These are phyloP conservation scores for Zhuqinia jingwanae DNA, from an alignment of 2,888 invertebrate species.

Conservation along the genomic window DNA sequence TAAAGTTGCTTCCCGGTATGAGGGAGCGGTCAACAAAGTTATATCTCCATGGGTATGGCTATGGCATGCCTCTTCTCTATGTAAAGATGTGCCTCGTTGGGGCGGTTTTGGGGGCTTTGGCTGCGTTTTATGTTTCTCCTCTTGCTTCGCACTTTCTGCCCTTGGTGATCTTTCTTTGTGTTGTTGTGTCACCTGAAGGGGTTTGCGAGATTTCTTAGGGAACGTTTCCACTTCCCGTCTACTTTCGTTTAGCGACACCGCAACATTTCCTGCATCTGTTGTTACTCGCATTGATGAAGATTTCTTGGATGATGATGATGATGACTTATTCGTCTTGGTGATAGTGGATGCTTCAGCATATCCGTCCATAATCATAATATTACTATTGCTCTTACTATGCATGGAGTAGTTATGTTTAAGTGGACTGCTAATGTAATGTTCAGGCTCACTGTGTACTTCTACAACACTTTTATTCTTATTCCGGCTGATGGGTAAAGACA, in stretches of 20 bases:
- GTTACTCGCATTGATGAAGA: constrained; percentile 31
- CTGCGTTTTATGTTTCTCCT: constrained; percentile 62
- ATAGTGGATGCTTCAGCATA: neutral
- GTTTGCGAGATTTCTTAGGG: constrained; percentile 67
- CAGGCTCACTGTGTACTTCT: constrained; percentile 64
- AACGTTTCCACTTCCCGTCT: constrained; percentile 51
- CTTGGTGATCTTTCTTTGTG: constrained; percentile 44
- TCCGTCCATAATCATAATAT: neutral
- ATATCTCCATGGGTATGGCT: neutral
- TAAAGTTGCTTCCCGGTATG: constrained; percentile 21
- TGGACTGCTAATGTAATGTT: constrained; percentile 46
- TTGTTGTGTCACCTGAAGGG: constrained; percentile 65
- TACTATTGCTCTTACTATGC: neutral
- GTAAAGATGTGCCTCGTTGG: constrained; percentile 66
- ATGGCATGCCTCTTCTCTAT: neutral
- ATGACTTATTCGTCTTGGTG: constrained; percentile 4
- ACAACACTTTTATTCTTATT: constrained; percentile 57
- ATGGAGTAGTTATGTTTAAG: constrained; percentile 20
- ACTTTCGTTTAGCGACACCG: neutral
- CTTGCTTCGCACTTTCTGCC: neutral
- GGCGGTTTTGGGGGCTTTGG: constrained; percentile 78
- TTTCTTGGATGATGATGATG: constrained; percentile 35
- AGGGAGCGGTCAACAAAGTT: constrained; percentile 20
- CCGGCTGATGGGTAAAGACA: constrained; percentile 44
- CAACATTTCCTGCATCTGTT: neutral